Percentiles rank a stretch among this genome's conserved stretches.
Conservation (phyloP, 1,140 invertebrate species). For the Polypedilum vanderplanki region DNA sequence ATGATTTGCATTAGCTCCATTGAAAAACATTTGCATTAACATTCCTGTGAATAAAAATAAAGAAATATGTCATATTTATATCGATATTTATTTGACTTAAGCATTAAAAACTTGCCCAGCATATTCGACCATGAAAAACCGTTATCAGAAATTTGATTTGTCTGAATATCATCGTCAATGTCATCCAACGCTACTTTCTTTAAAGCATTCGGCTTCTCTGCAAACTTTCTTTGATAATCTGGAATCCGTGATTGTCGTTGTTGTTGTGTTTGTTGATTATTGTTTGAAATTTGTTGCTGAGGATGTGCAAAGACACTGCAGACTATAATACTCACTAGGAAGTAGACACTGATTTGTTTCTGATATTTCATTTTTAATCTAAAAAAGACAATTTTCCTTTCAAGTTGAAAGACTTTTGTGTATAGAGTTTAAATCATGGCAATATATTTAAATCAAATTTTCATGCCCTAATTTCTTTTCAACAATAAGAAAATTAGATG, state of each 20-base stretch:
- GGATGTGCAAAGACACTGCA: slow-evolving; percentile 46
- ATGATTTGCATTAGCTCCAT: slow-evolving; percentile 50
- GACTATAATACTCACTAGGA: slow-evolving; percentile 33
- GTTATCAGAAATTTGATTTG: slow-evolving; percentile 65
- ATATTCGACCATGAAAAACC: slow-evolving; percentile 81
- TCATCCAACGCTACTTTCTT: slow-evolving; percentile 79
- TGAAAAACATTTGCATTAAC: slow-evolving; percentile 80
- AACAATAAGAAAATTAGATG: too few relatives aligned
- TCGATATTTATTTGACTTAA: background rate
- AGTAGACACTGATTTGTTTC: too few relatives aligned
- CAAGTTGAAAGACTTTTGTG: too few relatives aligned
- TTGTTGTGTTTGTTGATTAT: slow-evolving; percentile 47
- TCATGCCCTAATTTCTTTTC: too few relatives aligned
- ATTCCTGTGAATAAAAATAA: slow-evolving; percentile 46
- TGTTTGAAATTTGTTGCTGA: slow-evolving; percentile 36
- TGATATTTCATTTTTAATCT: too few relatives aligned
- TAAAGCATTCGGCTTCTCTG: slow-evolving; percentile 76
- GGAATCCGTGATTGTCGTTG: slow-evolving; percentile 35
- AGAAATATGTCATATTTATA: background rate
- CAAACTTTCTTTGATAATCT: slow-evolving; percentile 60
- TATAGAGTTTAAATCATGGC: too few relatives aligned
- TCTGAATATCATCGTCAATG: slow-evolving; percentile 66
- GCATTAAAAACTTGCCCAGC: slow-evolving; percentile 51
- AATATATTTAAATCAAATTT: too few relatives aligned
- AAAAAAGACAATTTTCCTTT: too few relatives aligned